phyloP scores from a whole-genome alignment of 2,113 vertebrate species.

The Sturnus vulgaris region DNA sequence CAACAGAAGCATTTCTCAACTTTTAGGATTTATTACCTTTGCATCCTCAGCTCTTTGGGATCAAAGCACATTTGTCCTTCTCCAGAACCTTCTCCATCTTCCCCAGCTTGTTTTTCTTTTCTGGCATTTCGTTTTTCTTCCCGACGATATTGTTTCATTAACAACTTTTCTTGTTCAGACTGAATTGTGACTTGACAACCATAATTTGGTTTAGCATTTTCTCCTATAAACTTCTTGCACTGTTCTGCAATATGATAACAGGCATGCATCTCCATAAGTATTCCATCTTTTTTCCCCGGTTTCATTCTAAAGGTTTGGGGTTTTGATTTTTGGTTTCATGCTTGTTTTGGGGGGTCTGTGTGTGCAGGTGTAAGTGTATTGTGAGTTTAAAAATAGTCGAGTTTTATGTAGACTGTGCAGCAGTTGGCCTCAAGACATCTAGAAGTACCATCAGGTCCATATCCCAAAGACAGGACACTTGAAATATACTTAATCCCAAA shows the following conservation, averaged over 20 bases:
- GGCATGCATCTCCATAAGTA: background rate
- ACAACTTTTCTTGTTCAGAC: slow-evolving; percentile 91
- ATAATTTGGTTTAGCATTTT: slow-evolving; percentile 82
- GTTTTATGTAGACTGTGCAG: background rate
- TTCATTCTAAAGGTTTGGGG: background rate
- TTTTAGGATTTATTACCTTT: slow-evolving; percentile 79
- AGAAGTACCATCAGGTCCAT: background rate
- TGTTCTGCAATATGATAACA: slow-evolving; percentile 64
- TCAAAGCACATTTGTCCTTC: slow-evolving; percentile 83
- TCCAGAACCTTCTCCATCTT: slow-evolving; percentile 78
- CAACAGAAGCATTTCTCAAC: slow-evolving; percentile 36
- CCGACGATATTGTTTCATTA: slow-evolving; percentile 89
- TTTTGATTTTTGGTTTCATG: background rate
- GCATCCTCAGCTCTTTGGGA: slow-evolving; percentile 87
- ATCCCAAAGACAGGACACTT: background rate
- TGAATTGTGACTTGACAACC: slow-evolving; percentile 96
- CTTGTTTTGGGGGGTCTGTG: background rate
- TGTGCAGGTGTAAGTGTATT: accelerated
- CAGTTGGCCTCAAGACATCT: background rate
- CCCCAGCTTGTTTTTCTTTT: slow-evolving; percentile 81
- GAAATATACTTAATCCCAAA: background rate
- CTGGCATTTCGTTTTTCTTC: slow-evolving; percentile 90
- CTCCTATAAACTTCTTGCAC: slow-evolving; percentile 75
- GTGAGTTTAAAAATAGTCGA: background rate
- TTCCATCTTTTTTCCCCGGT: background rate